A percentile compares a stretch with the other conserved stretches of the same genome.
phyloP scores from a whole-genome alignment of 1,140 invertebrate species.

The Drosophila saltans region DNA sequence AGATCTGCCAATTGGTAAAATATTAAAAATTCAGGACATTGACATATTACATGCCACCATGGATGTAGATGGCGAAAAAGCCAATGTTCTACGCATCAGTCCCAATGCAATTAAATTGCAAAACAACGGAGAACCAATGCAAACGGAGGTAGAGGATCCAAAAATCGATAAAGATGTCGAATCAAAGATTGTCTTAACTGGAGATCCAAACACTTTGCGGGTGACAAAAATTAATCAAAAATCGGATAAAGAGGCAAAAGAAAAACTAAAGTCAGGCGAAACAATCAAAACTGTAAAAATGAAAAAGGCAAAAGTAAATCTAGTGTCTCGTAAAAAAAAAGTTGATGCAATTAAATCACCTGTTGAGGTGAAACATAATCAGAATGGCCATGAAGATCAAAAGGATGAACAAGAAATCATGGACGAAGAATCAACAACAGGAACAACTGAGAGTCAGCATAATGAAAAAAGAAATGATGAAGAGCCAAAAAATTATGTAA shows the following conservation, averaged over 20 bases:
- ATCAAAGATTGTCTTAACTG: not conserved
- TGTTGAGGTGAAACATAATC: conserved; percentile 16
- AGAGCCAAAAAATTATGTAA: not conserved
- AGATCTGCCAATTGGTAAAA: conserved; percentile 62
- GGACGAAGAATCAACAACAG: not conserved
- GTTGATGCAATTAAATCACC: conserved; percentile 3
- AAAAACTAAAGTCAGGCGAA: not conserved
- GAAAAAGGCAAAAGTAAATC: conserved; percentile 71
- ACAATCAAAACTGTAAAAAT: conserved; percentile 34
- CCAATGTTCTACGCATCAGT: conserved; percentile 64
- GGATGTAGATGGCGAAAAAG: conserved; percentile 51
- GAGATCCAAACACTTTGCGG: not conserved
- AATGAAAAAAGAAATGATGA: no score
- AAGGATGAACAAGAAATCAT: not conserved
- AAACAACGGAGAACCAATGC: not conserved
- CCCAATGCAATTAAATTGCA: conserved; percentile 55
- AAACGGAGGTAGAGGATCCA: not conserved
- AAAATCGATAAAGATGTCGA: not conserved
- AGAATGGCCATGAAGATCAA: not conserved
- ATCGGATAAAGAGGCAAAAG: conserved; percentile 7
- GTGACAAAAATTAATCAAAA: not conserved
- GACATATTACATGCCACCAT: conserved; percentile 65
- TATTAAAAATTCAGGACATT: conserved; percentile 60
- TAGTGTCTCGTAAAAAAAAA: conserved; percentile 66
- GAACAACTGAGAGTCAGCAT: not conserved